Percentiles rank a stretch among this genome's conserved stretches.
phyloP scores from a whole-genome alignment of 1,140 invertebrate species.

The Triops cancriformis region DNA sequence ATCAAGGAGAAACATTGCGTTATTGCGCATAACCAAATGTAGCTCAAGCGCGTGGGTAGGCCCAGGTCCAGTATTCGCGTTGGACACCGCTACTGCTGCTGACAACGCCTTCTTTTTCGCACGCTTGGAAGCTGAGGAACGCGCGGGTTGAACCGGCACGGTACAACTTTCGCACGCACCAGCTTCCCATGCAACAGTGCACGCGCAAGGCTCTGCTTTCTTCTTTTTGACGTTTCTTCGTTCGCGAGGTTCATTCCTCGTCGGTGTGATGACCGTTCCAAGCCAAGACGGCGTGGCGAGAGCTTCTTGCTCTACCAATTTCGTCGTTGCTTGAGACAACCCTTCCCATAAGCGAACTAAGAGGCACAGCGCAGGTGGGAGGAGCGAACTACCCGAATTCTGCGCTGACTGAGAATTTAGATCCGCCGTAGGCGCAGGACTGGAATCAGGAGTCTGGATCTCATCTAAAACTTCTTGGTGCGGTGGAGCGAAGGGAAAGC shows the following conservation, averaged over 20 bases:
- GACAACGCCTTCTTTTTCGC: conserved; percentile 37
- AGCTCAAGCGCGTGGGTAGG: conserved; percentile 45
- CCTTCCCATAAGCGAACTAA: conserved; percentile 39
- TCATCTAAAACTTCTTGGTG: conserved; percentile 22
- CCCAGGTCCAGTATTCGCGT: conserved; percentile 34
- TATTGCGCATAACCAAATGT: conserved; percentile 78
- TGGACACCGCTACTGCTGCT: conserved; percentile 21
- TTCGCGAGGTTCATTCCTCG: conserved; percentile 30
- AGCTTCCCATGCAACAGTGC: conserved; percentile 41
- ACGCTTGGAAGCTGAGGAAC: conserved; percentile 50
- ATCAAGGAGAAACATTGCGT: conserved; percentile 88
- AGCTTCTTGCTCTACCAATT: conserved; percentile 17
- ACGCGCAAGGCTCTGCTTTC: conserved; percentile 39
- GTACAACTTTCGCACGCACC: conserved; percentile 82
- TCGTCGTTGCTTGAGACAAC: conserved; percentile 44
- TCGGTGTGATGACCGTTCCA: conserved; percentile 16
- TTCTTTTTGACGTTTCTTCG: conserved; percentile 51
- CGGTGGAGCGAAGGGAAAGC: conserved; percentile 41
- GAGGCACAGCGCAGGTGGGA: conserved; percentile 75
- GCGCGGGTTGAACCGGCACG: conserved; percentile 60
- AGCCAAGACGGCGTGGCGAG: not conserved
- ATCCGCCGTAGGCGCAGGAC: not conserved
- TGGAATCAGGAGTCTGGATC: conserved; percentile 21
- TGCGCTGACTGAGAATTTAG: not conserved
- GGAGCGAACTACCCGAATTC: conserved; percentile 23